Evolutionary conservation across 2,113 vertebrate species (phyloP).

Genomic region (Coryphaenoides rupestris): DNA sequence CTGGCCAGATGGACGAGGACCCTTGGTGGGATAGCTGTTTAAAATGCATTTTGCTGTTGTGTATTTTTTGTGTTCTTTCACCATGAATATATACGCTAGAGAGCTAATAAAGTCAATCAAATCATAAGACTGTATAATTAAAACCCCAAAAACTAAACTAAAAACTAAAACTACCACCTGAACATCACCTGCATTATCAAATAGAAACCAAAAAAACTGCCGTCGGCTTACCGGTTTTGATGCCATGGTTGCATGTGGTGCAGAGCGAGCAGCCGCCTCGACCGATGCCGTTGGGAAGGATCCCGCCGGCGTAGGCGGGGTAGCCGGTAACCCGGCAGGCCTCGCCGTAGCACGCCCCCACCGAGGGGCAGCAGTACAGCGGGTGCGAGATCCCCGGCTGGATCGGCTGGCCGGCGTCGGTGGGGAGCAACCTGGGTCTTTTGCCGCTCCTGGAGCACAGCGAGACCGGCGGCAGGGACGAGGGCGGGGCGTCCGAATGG

Average conservation of each 20-base stretch:
- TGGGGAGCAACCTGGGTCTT: slow-evolving; percentile 80
- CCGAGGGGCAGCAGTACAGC: slow-evolving; percentile 85
- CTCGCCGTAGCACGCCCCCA: slow-evolving; percentile 81
- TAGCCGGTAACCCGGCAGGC: slow-evolving; percentile 77
- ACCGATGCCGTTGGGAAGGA: slow-evolving; percentile 76
- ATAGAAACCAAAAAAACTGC: slow-evolving; percentile 10
- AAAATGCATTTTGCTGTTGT: no score
- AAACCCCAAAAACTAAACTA: slow-evolving; percentile 1
- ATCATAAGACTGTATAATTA: background rate
- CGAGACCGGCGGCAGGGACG: slow-evolving; percentile 75
- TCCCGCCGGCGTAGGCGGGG: slow-evolving; percentile 76
- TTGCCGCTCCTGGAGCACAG: slow-evolving; percentile 70
- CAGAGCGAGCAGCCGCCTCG: slow-evolving; percentile 75
- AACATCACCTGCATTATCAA: slow-evolving; percentile 2
- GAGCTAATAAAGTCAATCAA: no score
- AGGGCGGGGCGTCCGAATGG: slow-evolving; percentile 64
- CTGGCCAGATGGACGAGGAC: no score
- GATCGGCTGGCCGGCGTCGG: slow-evolving; percentile 73
- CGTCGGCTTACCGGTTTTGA: slow-evolving; percentile 81
- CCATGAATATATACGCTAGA: no score
- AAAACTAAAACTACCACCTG: background rate
- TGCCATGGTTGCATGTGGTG: slow-evolving; percentile 78
- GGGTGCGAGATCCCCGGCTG: slow-evolving; percentile 83
- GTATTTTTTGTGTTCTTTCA: no score
- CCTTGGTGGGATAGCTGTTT: no score